Percentiles rank a stretch among this genome's conserved stretches.
Conservation (phyloP, 2,113 vertebrate species). For the Apteryx mantelli region DNA sequence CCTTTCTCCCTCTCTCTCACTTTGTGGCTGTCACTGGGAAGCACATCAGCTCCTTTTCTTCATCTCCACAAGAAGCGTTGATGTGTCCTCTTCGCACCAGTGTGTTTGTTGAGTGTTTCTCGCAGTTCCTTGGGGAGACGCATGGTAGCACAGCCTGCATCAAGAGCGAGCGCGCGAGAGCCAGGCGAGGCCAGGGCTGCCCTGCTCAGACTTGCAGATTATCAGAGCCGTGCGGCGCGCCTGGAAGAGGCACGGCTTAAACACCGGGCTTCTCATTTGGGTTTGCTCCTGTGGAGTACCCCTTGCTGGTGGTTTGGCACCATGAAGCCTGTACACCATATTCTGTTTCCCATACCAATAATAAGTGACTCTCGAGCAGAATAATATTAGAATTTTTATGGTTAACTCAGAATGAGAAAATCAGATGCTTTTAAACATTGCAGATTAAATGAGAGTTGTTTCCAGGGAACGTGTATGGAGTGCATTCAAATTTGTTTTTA, state of each 20-base stretch:
- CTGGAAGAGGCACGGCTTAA: neutral
- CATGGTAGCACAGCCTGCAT: neutral
- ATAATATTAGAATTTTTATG: neutral
- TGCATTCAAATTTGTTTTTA: slow-evolving; percentile 72
- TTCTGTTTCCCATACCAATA: neutral
- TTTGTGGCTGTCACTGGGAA: slow-evolving; percentile 47
- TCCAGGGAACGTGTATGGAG: slow-evolving; percentile 38
- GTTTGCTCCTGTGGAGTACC: neutral
- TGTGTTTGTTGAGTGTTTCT: neutral
- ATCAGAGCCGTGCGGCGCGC: neutral
- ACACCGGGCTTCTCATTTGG: neutral
- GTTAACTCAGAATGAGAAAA: slow-evolving; percentile 27
- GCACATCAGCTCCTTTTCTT: slow-evolving; percentile 28
- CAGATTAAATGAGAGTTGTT: slow-evolving; percentile 50
- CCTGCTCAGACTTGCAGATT: slow-evolving; percentile 27
- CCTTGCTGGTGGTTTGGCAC: neutral
- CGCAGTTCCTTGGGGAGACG: neutral
- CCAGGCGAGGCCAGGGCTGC: neutral
- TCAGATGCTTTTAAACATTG: slow-evolving; percentile 17
- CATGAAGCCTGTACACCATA: neutral
- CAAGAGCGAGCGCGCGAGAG: neutral
- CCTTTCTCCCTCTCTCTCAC: slow-evolving; percentile 46
- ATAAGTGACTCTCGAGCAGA: neutral
- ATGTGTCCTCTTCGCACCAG: slow-evolving; percentile 44
- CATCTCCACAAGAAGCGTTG: slow-evolving; percentile 3